These are phyloP conservation scores for Boloria euphrosyne DNA, from an alignment of 2,888 invertebrate species.

Conservation along the genomic window DNA sequence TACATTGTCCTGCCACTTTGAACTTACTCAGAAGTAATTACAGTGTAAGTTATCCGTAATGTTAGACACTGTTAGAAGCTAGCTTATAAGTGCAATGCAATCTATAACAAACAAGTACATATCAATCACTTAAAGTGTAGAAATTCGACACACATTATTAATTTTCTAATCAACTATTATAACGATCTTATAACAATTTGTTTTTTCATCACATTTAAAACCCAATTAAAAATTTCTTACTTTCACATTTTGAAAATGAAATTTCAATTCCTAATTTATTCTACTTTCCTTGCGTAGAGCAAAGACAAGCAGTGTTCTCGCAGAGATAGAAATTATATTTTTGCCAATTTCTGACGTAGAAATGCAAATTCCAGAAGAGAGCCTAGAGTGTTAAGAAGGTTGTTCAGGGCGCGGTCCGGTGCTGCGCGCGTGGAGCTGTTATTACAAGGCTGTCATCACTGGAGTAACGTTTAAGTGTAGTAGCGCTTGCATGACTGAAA, in stretches of 20 bases:
- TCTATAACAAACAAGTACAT: background rate
- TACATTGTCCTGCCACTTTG: too few species aligned
- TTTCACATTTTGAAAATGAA: too few species aligned
- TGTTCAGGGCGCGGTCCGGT: slow-evolving; percentile 59
- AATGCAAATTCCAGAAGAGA: slow-evolving; percentile 3
- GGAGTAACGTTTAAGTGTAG: slow-evolving; percentile 72
- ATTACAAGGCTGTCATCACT: slow-evolving; percentile 78
- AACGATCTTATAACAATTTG: too few species aligned
- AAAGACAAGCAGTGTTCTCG: background rate
- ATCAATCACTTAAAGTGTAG: background rate
- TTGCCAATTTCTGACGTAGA: slow-evolving; percentile 9
- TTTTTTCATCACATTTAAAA: background rate
- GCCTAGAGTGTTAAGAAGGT: background rate
- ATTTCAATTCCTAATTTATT: too few species aligned
- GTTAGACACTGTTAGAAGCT: too few species aligned
- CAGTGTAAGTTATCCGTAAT: too few species aligned
- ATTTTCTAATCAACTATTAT: background rate
- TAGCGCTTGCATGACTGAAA: slow-evolving; percentile 68
- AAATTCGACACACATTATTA: background rate
- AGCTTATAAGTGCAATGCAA: background rate
- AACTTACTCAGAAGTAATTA: too few species aligned
- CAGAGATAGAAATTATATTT: background rate
- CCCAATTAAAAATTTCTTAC: background rate
- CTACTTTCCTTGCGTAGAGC: background rate
- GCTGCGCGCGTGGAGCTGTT: slow-evolving; percentile 59